Evolutionary conservation across 2,888 invertebrate genomes (phyloP), one percentile per base, ranked within the genome.

Genomic region (Xylophagus ater): DNA sequence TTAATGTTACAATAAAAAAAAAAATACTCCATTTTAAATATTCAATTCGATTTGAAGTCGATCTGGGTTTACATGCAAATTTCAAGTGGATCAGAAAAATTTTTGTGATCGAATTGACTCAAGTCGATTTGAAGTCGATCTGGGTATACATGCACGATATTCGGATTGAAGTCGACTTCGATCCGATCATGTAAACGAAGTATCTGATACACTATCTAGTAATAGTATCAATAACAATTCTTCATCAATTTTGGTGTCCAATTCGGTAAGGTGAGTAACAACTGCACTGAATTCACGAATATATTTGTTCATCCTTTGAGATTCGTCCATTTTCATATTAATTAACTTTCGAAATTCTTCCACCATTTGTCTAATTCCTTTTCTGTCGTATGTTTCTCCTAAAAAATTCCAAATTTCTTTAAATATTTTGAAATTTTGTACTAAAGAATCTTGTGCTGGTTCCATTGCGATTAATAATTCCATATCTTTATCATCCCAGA

Each of bases 331-430:
- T 32, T 34, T 36, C 9, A 46, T 31, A 20, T 43, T 43, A 5
- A 45, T 14, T n/a, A 45, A 34, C 21, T 43, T 43, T 29, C 40
- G 38, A 17, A 38, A 46, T 18, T 42, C 29, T 12, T 37, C 37
- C 9, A 38, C 37, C 26, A 45, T 44, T 17, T 43, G 38, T 9
- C 40, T 24, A 3, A 41, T 32, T 20, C 37, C 40, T 13, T 40
- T 43, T 12, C 44, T 23, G n/a, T 46, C 44, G 14, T 40, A 47
- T 0, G 42, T 43, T 13, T 42, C 32, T 2, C n/a, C 14, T 17
- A 34, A 23, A 12, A 40, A 44, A 6, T 40, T 12, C 44, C 43
- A 47, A 18, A 42, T 34, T 4, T 43, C 43, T 8, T 43, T 40
- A 9, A n/a, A n/a, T 2, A 34, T 23, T 20, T 34, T 41, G n/a